Percentiles rank a stretch among this genome's conserved stretches.
These are phyloP conservation scores for Melanchra persicariae DNA, from an alignment of 2,888 invertebrate species.

Conservation along the genomic window DNA sequence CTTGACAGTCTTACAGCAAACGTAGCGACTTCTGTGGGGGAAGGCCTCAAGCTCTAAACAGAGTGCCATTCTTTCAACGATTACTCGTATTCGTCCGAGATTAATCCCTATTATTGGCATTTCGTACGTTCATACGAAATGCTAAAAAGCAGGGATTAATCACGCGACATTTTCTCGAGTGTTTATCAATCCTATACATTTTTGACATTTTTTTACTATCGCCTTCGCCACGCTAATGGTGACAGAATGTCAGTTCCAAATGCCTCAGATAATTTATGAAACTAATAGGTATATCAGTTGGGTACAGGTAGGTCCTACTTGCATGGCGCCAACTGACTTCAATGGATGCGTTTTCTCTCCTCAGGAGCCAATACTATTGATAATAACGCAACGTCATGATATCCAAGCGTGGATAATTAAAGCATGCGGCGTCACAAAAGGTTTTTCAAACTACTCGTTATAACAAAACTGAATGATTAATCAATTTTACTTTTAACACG, in stretches of 20 bases:
- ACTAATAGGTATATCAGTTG: not conserved
- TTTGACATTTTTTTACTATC: no score
- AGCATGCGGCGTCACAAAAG: slow-evolving; percentile 34
- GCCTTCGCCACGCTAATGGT: no score
- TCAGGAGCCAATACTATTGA: slow-evolving; percentile 9
- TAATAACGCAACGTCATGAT: slow-evolving; percentile 41
- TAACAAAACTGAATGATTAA: slow-evolving; percentile 29
- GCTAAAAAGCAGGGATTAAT: no score
- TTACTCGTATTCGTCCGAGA: no score
- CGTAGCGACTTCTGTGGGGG: not conserved
- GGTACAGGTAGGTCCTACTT: not conserved
- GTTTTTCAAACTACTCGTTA: slow-evolving; percentile 15
- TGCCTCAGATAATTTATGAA: not conserved
- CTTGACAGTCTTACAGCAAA: not conserved
- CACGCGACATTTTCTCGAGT: no score
- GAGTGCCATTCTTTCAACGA: no score
- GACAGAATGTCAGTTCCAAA: no score
- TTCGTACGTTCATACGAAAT: no score
- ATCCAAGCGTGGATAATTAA: slow-evolving; percentile 32
- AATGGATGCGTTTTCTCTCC: slow-evolving; percentile 9
- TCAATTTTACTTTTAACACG: slow-evolving; percentile 34
- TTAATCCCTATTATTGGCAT: no score
- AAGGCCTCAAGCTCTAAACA: not conserved
- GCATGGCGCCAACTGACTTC: slow-evolving; percentile 3
- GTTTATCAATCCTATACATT: no score